Evolutionary conservation across 2,113 vertebrate genomes (phyloP).

Genomic region (Canis aureus): DNA sequence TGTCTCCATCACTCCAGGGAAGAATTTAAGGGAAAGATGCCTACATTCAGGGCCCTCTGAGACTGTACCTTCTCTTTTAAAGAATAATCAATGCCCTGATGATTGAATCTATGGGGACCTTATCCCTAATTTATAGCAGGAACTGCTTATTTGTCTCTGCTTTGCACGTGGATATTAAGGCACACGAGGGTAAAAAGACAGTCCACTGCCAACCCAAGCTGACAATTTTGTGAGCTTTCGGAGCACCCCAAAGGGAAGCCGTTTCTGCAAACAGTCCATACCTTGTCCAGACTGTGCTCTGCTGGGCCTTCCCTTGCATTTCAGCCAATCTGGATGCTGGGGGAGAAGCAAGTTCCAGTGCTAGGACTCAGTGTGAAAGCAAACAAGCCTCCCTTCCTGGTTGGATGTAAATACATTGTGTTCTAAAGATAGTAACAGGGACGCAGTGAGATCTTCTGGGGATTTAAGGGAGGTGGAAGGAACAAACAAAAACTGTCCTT

Average conservation of each 20-base stretch:
- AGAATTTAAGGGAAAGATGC: background rate
- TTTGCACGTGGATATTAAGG: background rate
- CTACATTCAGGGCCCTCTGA: background rate
- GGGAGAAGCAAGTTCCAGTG: background rate
- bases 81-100: background rate
- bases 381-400: background rate
- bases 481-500: background rate
- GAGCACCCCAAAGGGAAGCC: too few species aligned
- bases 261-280: background rate
- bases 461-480: background rate
- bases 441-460: background rate
- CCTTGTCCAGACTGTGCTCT: background rate
- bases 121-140: too few species aligned
- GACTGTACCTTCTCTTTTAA: background rate
- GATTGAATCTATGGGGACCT: background rate
- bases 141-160: background rate
- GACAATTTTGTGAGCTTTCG: background rate
- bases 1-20: background rate
- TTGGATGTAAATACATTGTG: fast-evolving
- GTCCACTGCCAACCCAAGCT: background rate
- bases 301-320: fast-evolving
- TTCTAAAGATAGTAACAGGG: background rate
- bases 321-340: background rate
- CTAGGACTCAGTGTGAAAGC: background rate
- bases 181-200: background rate